phyloP scores from a whole-genome alignment of 2,888 invertebrate genomes.

The Hydraecia micacea region DNA sequence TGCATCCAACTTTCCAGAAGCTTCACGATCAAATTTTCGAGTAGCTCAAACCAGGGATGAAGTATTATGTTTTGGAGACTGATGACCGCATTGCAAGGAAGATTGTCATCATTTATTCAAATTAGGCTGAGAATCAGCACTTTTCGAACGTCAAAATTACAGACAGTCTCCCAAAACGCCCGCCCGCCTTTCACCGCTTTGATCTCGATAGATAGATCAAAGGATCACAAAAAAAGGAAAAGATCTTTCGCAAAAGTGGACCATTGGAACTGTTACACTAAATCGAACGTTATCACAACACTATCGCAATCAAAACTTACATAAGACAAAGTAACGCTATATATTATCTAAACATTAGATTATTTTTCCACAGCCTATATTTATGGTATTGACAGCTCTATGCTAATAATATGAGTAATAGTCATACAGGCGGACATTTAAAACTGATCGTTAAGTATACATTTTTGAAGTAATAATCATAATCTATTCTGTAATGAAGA shows the following conservation, averaged over 20 bases:
- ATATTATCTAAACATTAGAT: constrained; percentile 49
- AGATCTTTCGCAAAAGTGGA: background rate
- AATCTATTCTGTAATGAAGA: constrained; percentile 30
- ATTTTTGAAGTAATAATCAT: constrained; percentile 28
- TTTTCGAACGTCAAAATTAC: no score
- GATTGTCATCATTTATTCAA: background rate
- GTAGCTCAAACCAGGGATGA: background rate
- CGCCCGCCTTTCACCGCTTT: no score
- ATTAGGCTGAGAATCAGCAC: no score
- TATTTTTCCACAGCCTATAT: constrained; percentile 48
- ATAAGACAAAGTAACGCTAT: constrained; percentile 41
- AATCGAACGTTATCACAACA: constrained; percentile 25
- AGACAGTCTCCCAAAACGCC: no score
- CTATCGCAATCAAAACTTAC: constrained; percentile 41
- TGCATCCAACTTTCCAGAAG: background rate
- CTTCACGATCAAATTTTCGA: background rate
- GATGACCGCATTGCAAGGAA: background rate
- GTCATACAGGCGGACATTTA: constrained; percentile 17
- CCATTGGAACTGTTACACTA: constrained; percentile 5
- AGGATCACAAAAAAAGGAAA: no score
- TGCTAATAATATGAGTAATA: constrained; percentile 54
- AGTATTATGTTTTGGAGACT: background rate
- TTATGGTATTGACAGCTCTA: constrained; percentile 54
- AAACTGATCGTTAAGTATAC: constrained; percentile 7
- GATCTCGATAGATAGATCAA: no score